These are phyloP conservation scores for Drosophila borborema DNA, from an alignment of 2,888 invertebrate species.

Conservation along the genomic window DNA sequence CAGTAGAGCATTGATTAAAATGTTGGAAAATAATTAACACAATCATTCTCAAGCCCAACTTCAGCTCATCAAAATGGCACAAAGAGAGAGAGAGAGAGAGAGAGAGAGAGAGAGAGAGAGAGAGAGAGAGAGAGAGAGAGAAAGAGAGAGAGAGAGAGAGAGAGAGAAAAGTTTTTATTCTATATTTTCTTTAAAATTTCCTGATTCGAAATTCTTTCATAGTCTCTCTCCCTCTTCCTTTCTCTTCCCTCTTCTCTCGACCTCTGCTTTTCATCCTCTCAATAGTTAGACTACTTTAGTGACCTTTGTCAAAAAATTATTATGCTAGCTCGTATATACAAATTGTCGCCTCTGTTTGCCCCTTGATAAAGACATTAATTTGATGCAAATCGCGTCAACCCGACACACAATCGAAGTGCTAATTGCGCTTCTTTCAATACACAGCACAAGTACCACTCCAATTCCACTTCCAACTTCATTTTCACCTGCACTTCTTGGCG, in stretches of 20 bases:
- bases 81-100: neutral
- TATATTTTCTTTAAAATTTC: neutral
- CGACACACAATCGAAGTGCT: slow-evolving; percentile 82
- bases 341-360: slow-evolving; percentile 44
- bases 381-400: slow-evolving; percentile 78
- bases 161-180: neutral
- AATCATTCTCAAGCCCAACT: no score
- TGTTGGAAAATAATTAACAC: no score
- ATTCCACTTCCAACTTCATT: neutral
- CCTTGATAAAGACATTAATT: slow-evolving; percentile 78
- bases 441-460: slow-evolving; percentile 15
- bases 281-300: slow-evolving; percentile 4
- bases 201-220: neutral
- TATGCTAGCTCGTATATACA: neutral
- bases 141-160: neutral
- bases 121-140: neutral
- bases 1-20: no score
- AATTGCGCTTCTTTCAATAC: slow-evolving; percentile 82
- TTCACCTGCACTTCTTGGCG: neutral
- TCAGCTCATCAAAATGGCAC: neutral
- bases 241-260: neutral
- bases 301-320: slow-evolving; percentile 25
- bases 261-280: neutral
- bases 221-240: neutral
- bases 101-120: neutral